phyloP scores from a whole-genome alignment of 2,888 invertebrate species.

The Carabus problematicus region DNA sequence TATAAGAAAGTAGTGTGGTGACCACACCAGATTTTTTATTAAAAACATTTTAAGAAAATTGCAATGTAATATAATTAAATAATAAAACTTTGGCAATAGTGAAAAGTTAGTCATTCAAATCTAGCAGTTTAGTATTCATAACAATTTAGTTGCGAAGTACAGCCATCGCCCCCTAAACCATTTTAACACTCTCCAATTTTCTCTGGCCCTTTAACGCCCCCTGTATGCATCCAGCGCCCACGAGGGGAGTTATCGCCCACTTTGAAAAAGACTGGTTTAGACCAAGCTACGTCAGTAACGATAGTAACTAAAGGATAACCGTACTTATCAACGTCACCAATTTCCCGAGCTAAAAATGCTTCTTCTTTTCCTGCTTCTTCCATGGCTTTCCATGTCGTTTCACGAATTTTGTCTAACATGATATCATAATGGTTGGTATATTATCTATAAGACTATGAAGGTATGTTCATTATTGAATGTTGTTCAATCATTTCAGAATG shows the following conservation, averaged over 20 bases:
- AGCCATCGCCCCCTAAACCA: too few relatives aligned
- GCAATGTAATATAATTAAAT: too few relatives aligned
- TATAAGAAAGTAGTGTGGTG: too few relatives aligned
- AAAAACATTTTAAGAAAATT: too few relatives aligned
- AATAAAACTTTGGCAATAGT: too few relatives aligned
- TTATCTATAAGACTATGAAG: slow-evolving; percentile 16
- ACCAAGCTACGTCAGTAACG: slow-evolving; percentile 17
- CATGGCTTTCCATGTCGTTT: slow-evolving; percentile 30
- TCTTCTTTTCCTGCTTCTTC: slow-evolving; percentile 29
- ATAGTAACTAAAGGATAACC: slow-evolving; percentile 14
- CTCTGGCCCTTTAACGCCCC: too few relatives aligned
- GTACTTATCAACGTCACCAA: slow-evolving; percentile 22
- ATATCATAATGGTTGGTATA: slow-evolving; percentile 24
- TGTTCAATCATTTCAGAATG: slow-evolving; percentile 22
- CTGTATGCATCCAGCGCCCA: too few relatives aligned
- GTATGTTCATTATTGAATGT: slow-evolving; percentile 23
- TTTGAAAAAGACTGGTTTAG: slow-evolving; percentile 16
- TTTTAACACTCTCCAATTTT: too few relatives aligned
- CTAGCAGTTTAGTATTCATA: too few relatives aligned
- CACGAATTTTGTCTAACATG: slow-evolving; percentile 13
- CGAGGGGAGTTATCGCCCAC: slow-evolving; percentile 15
- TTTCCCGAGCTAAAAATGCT: slow-evolving; percentile 21
- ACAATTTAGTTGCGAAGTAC: too few relatives aligned
- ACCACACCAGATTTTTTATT: too few relatives aligned
- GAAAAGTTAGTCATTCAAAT: too few relatives aligned